Percentiles rank a stretch among this genome's conserved stretches.
Conservation (phyloP, 2,888 invertebrate genomes). For the Polylopha cassiicola region DNA sequence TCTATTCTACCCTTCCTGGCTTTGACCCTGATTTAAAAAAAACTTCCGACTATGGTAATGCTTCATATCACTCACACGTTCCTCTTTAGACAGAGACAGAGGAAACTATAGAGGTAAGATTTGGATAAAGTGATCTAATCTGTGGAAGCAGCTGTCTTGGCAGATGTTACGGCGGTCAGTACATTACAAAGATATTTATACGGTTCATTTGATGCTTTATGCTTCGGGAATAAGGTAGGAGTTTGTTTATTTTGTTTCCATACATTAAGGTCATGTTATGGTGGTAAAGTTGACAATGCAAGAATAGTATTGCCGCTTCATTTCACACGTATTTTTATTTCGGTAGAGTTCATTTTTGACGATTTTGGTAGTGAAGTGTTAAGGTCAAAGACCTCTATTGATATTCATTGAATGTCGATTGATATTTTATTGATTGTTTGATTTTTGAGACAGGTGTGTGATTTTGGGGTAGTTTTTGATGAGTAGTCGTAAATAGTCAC, state of each 20-base stretch:
- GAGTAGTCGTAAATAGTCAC: too few relatives aligned
- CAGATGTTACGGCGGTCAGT: slow-evolving; percentile 52
- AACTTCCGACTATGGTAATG: too few relatives aligned
- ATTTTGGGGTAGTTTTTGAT: slow-evolving; percentile 13
- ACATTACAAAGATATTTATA: slow-evolving; percentile 24
- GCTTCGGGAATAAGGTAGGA: slow-evolving; percentile 3
- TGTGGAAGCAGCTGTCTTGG: slow-evolving; percentile 57
- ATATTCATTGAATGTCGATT: slow-evolving; percentile 24
- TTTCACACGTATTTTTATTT: background rate
- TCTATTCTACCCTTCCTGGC: slow-evolving; percentile 3
- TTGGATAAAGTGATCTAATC: slow-evolving; percentile 52
- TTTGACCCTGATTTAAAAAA: slow-evolving; percentile 20
- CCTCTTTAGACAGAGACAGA: slow-evolving; percentile 15
- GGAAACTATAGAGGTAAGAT: slow-evolving; percentile 15
- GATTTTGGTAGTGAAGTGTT: background rate
- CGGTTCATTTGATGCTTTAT: slow-evolving; percentile 15
- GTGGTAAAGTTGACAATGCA: slow-evolving; percentile 2
- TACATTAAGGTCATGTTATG: background rate
- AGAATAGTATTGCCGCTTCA: slow-evolving; percentile 11
- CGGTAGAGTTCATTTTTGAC: slow-evolving; percentile 5
- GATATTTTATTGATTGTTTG: slow-evolving; percentile 26
- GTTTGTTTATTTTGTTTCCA: background rate
- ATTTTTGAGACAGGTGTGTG: slow-evolving; percentile 22
- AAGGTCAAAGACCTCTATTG: slow-evolving; percentile 23
- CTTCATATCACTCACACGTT: slow-evolving; percentile 16